phyloP scores from a whole-genome alignment of 2,888 invertebrate genomes.

The Aleiodes testaceus region DNA sequence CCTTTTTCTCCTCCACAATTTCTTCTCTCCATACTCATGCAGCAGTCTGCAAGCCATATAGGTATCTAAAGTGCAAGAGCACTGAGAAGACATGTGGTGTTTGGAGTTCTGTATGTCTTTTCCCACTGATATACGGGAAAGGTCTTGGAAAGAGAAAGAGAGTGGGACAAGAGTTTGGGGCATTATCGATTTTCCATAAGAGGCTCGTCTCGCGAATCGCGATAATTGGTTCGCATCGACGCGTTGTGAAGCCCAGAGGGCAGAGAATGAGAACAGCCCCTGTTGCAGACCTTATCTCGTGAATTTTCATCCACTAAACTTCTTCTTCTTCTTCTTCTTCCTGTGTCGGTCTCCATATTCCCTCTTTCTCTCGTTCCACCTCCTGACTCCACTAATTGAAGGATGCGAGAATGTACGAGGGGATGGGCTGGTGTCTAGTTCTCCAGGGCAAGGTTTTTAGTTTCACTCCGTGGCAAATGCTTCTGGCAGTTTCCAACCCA shows the following conservation, averaged over 20 bases:
- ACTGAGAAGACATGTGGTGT: neutral
- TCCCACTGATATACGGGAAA: neutral
- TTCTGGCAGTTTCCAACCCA: conserved; percentile 41
- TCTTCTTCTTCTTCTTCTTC: neutral
- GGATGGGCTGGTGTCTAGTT: conserved; percentile 23
- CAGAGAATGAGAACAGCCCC: conserved; percentile 16
- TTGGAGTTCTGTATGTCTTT: conserved; percentile 7
- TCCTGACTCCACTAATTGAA: conserved; percentile 42
- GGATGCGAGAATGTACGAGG: conserved; percentile 33
- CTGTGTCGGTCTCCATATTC: neutral
- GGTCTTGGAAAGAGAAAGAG: neutral
- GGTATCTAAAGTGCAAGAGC: neutral
- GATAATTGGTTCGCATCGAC: conserved; percentile 50
- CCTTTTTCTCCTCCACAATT: conserved; percentile 8
- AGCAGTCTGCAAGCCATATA: conserved; percentile 22
- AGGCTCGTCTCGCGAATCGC: conserved; percentile 38
- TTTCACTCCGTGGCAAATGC: conserved; percentile 39
- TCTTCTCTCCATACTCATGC: conserved; percentile 1
- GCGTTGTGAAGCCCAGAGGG: conserved; percentile 38
- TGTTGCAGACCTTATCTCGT: conserved; percentile 28
- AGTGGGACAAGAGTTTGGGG: neutral
- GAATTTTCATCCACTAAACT: conserved; percentile 32
- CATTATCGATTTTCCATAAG: conserved; percentile 46
- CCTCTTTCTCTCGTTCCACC: neutral
- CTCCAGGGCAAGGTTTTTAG: conserved; percentile 37